Conservation (phyloP, 53 echinoderm and acorn worm genomes). For the Echinarachnius parma region DNA sequence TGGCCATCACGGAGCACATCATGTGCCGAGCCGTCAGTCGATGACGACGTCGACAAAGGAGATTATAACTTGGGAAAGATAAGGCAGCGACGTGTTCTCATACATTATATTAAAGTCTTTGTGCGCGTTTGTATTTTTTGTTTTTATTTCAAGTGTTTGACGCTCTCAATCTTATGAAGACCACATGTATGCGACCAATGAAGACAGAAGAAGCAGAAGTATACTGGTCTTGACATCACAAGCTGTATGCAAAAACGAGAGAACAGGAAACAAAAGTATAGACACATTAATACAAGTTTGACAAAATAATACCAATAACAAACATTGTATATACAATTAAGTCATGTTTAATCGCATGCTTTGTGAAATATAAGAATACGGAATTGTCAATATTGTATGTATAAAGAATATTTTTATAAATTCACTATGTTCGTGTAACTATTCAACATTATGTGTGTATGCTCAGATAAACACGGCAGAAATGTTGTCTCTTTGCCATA, state of each 20-base stretch:
- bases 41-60: neutral
- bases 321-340: no score
- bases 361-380: no score
- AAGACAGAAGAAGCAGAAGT: conserved; percentile 28
- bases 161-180: conserved; percentile 6
- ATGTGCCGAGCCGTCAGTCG: neutral
- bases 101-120: neutral
- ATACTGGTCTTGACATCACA: conserved; percentile 47
- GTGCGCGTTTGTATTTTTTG: neutral
- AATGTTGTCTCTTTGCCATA: no score
- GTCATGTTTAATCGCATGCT: no score
- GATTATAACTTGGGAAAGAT: neutral
- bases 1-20: neutral
- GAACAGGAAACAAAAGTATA: neutral
- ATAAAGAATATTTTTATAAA: no score
- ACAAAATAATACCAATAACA: no score
- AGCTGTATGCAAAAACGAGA: conserved; percentile 38
- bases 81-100: neutral
- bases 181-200: conserved; percentile 21
- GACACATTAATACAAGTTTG: neutral
- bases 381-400: no score
- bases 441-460: no score
- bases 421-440: no score
- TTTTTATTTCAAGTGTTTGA: no score
- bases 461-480: no score